Conservation (phyloP, 2,888 invertebrate species). For the Lysandra bellargus region DNA sequence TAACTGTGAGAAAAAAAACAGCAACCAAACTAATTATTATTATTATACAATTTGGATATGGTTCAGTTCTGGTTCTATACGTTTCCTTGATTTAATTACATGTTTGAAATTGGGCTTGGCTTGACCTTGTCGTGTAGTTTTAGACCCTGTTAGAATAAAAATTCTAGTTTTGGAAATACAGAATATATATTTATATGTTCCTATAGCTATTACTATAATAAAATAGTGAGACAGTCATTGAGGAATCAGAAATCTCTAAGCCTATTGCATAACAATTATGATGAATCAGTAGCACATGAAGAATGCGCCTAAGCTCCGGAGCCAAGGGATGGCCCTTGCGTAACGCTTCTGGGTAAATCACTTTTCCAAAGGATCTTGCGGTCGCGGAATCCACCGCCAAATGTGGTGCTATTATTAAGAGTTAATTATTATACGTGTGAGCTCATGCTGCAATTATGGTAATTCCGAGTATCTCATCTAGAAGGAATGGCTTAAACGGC, state of each 20-base stretch:
- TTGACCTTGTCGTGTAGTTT: not conserved
- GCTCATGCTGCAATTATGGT: not conserved
- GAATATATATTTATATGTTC: too few relatives aligned
- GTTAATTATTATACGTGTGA: not conserved
- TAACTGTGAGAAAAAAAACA: too few relatives aligned
- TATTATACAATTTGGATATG: not conserved
- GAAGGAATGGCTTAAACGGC: not conserved
- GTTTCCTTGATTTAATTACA: not conserved
- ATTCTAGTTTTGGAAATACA: not conserved
- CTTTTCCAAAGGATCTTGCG: conserved; percentile 26
- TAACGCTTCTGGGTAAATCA: conserved; percentile 2
- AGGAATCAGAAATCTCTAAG: not conserved
- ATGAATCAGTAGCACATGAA: not conserved
- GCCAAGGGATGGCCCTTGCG: conserved; percentile 9
- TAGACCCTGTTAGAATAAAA: too few relatives aligned
- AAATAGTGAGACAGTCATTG: too few relatives aligned
- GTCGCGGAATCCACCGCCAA: conserved; percentile 14
- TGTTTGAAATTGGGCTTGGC: too few relatives aligned
- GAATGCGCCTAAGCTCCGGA: conserved; percentile 3
- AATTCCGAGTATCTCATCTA: not conserved
- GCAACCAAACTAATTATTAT: too few relatives aligned
- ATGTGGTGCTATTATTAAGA: conserved; percentile 27
- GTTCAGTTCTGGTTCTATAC: not conserved
- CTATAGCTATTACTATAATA: too few relatives aligned
- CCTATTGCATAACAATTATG: not conserved